Conservation (phyloP, 2,797 vertebrate species). For the Pristis pectinata region DNA sequence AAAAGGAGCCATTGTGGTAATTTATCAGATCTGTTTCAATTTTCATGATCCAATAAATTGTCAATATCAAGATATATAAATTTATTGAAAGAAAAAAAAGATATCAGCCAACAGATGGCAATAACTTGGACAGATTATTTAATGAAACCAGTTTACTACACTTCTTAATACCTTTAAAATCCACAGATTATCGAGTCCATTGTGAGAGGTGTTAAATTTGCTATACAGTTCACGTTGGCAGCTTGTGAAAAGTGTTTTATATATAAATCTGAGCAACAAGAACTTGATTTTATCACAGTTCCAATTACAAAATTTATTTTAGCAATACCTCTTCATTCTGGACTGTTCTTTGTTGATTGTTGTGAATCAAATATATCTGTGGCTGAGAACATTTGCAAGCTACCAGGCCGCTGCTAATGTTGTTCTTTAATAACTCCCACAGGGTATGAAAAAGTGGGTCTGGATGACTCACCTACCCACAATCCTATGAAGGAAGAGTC, state of each 20-base stretch:
- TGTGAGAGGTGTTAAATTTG: neutral
- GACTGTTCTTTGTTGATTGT: neutral
- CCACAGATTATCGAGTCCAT: neutral
- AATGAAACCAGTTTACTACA: neutral
- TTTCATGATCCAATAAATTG: neutral
- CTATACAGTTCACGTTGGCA: neutral
- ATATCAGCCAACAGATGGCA: neutral
- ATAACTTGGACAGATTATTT: neutral
- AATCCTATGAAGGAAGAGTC: neutral
- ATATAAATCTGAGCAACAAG: neutral
- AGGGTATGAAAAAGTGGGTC: neutral
- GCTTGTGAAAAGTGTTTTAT: neutral
- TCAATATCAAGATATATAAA: neutral
- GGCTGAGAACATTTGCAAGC: neutral
- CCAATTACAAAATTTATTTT: neutral
- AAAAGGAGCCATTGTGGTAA: neutral
- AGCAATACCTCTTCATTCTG: neutral
- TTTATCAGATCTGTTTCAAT: neutral
- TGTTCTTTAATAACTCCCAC: neutral
- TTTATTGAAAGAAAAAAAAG: neutral
- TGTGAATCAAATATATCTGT: neutral
- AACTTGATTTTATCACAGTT: neutral
- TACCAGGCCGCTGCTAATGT: neutral
- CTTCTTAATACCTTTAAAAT: neutral
- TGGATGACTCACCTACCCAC: neutral